phyloP scores from a whole-genome alignment of 2,113 vertebrate species.

The Toxostoma redivivum region DNA sequence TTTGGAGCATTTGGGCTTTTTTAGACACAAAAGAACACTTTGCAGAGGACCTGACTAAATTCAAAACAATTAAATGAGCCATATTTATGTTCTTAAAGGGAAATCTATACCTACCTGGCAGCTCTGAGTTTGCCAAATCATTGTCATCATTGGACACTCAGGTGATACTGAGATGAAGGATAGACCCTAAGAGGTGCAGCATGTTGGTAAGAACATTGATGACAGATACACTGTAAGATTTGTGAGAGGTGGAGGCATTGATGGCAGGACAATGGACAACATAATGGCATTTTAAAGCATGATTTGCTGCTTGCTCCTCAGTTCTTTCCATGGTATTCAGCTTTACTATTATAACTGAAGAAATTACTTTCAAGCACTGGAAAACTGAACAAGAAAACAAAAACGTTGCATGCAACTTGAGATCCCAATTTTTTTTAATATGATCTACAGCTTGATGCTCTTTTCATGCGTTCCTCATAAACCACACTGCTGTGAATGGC shows the following conservation, averaged over 20 bases:
- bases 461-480: neutral
- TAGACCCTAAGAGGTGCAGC: neutral
- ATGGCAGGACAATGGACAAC: neutral
- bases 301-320: neutral
- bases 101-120: neutral
- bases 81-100: neutral
- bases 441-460: neutral
- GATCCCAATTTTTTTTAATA: fast-evolving
- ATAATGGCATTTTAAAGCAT: neutral
- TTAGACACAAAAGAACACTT: neutral
- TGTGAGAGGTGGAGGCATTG: neutral
- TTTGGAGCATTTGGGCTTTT: neutral
- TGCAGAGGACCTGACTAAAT: neutral
- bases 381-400: neutral
- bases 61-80: neutral
- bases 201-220: neutral
- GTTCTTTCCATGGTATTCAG: neutral
- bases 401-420: neutral
- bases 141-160: neutral
- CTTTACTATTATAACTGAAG: neutral
- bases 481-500: neutral
- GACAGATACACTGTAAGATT: neutral
- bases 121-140: neutral
- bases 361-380: neutral
- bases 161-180: neutral